These are phyloP conservation scores for Bembecia ichneumoniformis DNA, from an alignment of 2,888 invertebrate genomes.

Conservation along the genomic window DNA sequence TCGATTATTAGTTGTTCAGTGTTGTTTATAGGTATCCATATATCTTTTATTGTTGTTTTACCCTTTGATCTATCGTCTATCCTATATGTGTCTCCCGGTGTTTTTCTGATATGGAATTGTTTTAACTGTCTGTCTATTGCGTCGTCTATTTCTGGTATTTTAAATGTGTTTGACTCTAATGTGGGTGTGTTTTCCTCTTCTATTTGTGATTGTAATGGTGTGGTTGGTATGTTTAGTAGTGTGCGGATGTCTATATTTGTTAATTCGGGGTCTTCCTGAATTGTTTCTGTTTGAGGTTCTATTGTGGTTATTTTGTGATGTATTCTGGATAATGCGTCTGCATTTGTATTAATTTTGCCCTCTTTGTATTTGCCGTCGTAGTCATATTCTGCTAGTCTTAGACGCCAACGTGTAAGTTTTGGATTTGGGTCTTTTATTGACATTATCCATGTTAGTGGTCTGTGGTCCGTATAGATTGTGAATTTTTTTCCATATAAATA, in stretches of 20 bases:
- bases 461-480: constrained; percentile 36
- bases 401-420: constrained; percentile 30
- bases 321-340: constrained; percentile 19
- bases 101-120: constrained; percentile 8
- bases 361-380: constrained; percentile 19
- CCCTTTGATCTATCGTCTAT: not conserved
- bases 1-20: constrained; percentile 5
- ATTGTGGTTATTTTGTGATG: not conserved
- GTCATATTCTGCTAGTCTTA: constrained; percentile 23
- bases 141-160: constrained; percentile 5
- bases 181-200: not conserved
- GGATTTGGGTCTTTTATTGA: constrained; percentile 34
- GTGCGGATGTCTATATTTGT: not conserved
- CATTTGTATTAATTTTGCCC: constrained; percentile 18
- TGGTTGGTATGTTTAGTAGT: not conserved
- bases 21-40: constrained; percentile 2
- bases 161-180: too few species aligned
- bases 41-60: not conserved
- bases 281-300: not conserved
- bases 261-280: not conserved
- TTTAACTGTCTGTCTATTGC: constrained; percentile 10
- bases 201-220: not conserved
- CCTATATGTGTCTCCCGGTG: constrained; percentile 4
- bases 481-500: constrained; percentile 34
- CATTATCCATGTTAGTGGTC: constrained; percentile 31